phyloP scores from a whole-genome alignment of 2,113 vertebrate genomes.

The Petromus typicus region DNA sequence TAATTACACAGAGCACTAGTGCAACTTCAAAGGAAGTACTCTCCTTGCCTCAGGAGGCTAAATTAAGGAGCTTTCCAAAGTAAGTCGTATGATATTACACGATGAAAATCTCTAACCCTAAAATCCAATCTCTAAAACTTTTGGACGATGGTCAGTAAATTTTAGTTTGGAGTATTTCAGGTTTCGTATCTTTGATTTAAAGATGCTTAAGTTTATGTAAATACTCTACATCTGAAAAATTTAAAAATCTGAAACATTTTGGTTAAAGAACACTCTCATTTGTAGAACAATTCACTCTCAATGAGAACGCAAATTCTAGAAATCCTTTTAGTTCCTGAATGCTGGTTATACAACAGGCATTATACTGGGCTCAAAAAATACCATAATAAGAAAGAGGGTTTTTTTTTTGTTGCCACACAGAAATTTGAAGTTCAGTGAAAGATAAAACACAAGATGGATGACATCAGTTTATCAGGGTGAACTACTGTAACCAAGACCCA shows the following conservation, averaged over 20 bases:
- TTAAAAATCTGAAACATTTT: neutral
- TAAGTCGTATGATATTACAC: neutral
- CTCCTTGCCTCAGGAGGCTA: neutral
- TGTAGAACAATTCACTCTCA: neutral
- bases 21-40: neutral
- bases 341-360: neutral
- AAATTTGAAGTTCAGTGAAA: neutral
- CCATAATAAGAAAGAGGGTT: neutral
- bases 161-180: neutral
- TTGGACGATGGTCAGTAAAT: neutral
- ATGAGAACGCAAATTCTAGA: slow-evolving; percentile 27
- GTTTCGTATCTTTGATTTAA: neutral
- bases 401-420: neutral
- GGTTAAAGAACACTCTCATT: neutral
- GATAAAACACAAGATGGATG: neutral
- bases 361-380: neutral
- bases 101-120: neutral
- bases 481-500: slow-evolving; percentile 6
- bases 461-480: neutral
- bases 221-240: neutral
- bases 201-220: neutral
- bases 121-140: neutral
- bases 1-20: neutral
- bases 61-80: neutral
- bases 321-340: neutral